Evolutionary conservation across 2,797 vertebrate species (phyloP).

Genomic region (Neostethus bicornis): DNA sequence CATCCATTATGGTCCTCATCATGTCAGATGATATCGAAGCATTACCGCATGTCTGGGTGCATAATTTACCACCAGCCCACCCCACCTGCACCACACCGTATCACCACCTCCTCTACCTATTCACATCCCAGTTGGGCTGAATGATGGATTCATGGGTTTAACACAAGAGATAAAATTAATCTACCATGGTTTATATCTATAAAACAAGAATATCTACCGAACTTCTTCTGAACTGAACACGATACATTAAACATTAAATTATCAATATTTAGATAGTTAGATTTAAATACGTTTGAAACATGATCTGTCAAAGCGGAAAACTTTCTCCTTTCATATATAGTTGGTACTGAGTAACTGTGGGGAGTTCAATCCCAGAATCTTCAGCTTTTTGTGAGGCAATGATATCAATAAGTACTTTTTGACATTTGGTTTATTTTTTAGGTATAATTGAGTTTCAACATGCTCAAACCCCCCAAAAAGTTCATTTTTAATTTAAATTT

Average conservation of each 20-base stretch:
- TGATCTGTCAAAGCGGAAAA: too few species aligned
- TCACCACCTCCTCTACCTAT: conserved; percentile 3
- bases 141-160: conserved; percentile 76
- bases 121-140: conserved; percentile 45
- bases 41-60: conserved; percentile 84
- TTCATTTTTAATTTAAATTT: too few species aligned
- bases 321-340: too few species aligned
- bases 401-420: too few species aligned
- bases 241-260: conserved; percentile 37
- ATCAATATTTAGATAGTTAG: too few species aligned
- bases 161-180: conserved; percentile 78
- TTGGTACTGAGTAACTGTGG: too few species aligned
- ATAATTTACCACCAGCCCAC: conserved; percentile 86
- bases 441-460: too few species aligned
- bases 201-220: conserved; percentile 13
- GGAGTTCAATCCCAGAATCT: too few species aligned
- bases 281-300: too few species aligned
- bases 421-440: too few species aligned
- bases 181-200: conserved; percentile 37
- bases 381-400: too few species aligned
- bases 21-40: conserved; percentile 88
- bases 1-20: conserved; percentile 89
- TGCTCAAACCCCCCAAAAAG: too few species aligned
- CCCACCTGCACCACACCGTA: conserved; percentile 3
- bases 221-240: conserved; percentile 16